Evolutionary conservation across 1,140 invertebrate species (phyloP), one percentile per base, ranked within the genome.

Genomic region (Campoletis sonorensis): DNA sequence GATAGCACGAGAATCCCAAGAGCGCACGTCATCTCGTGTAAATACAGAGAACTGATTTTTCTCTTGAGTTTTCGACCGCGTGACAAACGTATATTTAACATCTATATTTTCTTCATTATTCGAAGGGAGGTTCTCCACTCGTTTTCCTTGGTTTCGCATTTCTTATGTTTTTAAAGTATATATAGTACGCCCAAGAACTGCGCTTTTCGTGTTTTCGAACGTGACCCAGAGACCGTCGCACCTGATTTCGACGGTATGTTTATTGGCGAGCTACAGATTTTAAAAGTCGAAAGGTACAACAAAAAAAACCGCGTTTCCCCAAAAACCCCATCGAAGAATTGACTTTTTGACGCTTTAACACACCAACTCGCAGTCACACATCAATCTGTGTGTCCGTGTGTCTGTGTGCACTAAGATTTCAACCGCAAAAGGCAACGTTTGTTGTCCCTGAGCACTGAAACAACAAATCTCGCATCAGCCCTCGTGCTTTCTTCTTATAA

Each of bases 401-500:
- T 18, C 16, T 26, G 49, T 78, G 26, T 30, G 27, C 7, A 54
- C 18, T 16, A 15, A 78, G 49, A 70, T 70, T 70, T 70, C 30
- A 13, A 37, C 51, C 51, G 73, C 30, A 33, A 21, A 33, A 27
- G 81, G 79, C 76, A 85, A 64, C 72, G 85, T 87, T 87, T 89
- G 87, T 88, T 88, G 85, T 89, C 86, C 84, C 79, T 87, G 82
- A 81, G 76, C 79, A 73, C 80, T 88, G 85, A 86, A 89, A 89
- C 81, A 89, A 90, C 87, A 89, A 87, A 84, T 84, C 82, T 51
- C 37, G 71, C 30, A 73, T 70, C 72, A 71, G 70, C 51, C 23
- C 11, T 16, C 61, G 23, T 64, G 23, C 72, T 54, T n/a, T n/a
- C 72, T 75, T 15, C 73, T 77, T 30, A 4, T 0, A 30, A 7